Evolutionary conservation across 2,797 vertebrate genomes (phyloP).

Genomic region (Halcyon badia): DNA sequence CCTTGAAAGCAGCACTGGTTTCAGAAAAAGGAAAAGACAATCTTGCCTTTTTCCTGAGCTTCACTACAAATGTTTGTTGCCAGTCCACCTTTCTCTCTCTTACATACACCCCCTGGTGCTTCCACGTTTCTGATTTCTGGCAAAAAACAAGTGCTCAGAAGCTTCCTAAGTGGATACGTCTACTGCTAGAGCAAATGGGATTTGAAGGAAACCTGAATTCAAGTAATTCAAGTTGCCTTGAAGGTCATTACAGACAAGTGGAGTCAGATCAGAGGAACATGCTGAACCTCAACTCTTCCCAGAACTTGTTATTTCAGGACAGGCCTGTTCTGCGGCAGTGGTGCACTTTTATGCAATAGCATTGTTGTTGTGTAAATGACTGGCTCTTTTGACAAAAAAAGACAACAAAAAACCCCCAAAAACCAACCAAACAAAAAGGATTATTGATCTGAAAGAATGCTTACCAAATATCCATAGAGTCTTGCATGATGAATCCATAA

Average conservation of each 20-base stretch:
- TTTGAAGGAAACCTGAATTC: not conserved
- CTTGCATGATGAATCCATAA: not conserved
- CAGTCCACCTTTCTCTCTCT: not conserved
- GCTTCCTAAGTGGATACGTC: not conserved
- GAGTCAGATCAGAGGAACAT: not conserved
- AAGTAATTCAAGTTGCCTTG: not conserved
- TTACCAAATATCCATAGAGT: not conserved
- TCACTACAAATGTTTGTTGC: not conserved
- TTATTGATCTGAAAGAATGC: not conserved
- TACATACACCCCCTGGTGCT: not conserved
- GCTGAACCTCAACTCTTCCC: not conserved
- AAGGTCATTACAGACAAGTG: not conserved
- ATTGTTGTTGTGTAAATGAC: not conserved
- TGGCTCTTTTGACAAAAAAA: not conserved
- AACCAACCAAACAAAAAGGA: not conserved
- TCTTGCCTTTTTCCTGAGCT: not conserved
- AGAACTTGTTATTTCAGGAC: not conserved
- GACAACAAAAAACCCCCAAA: rapidly evolving
- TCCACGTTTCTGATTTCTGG: not conserved
- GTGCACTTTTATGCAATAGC: not conserved
- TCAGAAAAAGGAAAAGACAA: not conserved
- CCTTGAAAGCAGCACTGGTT: not conserved
- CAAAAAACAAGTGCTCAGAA: not conserved
- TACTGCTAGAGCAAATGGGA: not conserved
- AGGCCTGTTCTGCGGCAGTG: not conserved